Percentiles rank a stretch among this genome's conserved stretches.
phyloP scores from a whole-genome alignment of 2,113 vertebrate genomes.

The Mus pahari region DNA sequence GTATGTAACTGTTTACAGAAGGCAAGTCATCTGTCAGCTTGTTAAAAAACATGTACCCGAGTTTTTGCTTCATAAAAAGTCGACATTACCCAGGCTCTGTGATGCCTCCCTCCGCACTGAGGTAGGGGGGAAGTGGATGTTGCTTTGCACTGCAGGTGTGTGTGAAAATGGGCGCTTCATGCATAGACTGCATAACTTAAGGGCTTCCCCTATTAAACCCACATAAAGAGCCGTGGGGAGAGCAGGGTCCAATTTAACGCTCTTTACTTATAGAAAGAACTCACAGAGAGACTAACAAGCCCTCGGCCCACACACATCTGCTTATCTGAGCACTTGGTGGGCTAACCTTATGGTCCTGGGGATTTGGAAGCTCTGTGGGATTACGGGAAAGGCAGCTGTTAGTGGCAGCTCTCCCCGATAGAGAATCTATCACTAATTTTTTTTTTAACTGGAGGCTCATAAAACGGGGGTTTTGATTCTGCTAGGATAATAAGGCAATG shows the following conservation, averaged over 20 bases:
- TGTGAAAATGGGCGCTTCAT: neutral
- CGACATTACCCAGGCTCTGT: neutral
- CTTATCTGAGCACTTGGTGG: neutral
- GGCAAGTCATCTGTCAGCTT: neutral
- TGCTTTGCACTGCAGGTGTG: neutral
- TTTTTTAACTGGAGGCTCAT: neutral
- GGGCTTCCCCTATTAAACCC: slow-evolving; percentile 14
- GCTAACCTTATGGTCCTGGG: neutral
- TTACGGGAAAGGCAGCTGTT: neutral
- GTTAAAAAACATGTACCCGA: neutral
- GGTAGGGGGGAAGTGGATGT: neutral
- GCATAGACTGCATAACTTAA: neutral
- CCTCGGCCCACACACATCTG: slow-evolving; percentile 28
- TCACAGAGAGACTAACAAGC: neutral
- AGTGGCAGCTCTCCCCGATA: neutral
- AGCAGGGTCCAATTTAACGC: neutral
- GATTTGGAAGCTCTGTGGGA: neutral
- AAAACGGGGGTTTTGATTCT: neutral
- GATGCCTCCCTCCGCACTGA: neutral
- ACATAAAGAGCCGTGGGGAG: neutral
- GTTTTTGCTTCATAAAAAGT: neutral
- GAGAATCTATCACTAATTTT: neutral
- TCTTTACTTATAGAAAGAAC: neutral
- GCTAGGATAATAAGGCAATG: neutral
- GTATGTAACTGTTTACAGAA: neutral